These are phyloP conservation scores for Tenthredo mesomela DNA, from an alignment of 2,888 invertebrate species.

Conservation along the genomic window DNA sequence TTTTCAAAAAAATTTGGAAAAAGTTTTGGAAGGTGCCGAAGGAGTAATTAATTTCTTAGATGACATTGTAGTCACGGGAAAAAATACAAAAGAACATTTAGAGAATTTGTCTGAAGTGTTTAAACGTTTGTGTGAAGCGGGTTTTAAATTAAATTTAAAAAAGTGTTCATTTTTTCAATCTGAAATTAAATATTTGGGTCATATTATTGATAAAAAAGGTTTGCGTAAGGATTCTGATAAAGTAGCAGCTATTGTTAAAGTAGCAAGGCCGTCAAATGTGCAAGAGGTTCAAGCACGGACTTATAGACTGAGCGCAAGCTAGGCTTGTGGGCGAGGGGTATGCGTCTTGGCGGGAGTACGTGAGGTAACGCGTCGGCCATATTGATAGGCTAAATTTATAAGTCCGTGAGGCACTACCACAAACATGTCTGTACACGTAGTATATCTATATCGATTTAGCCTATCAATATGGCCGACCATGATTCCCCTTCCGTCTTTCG, in stretches of 20 bases:
- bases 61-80: constrained; percentile 67
- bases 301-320: too few relatives aligned
- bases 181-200: constrained; percentile 65
- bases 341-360: too few relatives aligned
- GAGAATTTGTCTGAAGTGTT: constrained; percentile 62
- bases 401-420: too few relatives aligned
- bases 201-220: constrained; percentile 67
- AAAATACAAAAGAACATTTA: constrained; percentile 60
- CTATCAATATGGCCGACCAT: too few relatives aligned
- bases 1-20: constrained; percentile 70
- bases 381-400: too few relatives aligned
- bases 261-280: constrained; percentile 62
- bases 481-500: too few relatives aligned
- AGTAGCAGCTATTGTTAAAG: constrained; percentile 66
- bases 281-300: constrained; percentile 63
- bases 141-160: constrained; percentile 63
- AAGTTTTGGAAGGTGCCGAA: constrained; percentile 62
- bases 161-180: constrained; percentile 67
- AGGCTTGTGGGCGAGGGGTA: too few relatives aligned
- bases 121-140: constrained; percentile 59
- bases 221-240: constrained; percentile 68
- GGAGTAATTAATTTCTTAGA: constrained; percentile 62
- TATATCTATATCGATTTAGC: too few relatives aligned
- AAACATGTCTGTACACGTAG: too few relatives aligned
- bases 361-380: too few relatives aligned